A percentile compares a stretch with the other conserved stretches of the same genome.
phyloP scores from a whole-genome alignment of 2,797 vertebrate species.

The Australoheros facetus region DNA sequence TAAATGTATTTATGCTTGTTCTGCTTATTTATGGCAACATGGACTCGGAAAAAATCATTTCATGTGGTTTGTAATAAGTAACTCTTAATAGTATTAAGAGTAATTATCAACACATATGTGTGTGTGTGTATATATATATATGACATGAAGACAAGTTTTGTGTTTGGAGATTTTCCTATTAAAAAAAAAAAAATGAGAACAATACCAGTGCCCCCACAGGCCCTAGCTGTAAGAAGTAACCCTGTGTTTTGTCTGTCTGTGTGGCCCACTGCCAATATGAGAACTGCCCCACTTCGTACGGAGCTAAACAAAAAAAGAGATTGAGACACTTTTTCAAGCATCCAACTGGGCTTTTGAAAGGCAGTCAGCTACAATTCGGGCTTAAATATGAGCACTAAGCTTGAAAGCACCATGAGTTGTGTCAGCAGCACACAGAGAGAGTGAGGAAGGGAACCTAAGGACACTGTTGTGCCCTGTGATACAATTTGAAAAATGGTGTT shows the following conservation, averaged over 20 bases:
- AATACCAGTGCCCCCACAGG: neutral
- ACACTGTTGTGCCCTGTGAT: constrained; percentile 7
- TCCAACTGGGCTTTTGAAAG: constrained; percentile 45
- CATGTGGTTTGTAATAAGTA: neutral
- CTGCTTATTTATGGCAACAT: constrained; percentile 60
- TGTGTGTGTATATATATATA: neutral
- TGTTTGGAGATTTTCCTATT: neutral
- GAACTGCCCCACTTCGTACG: constrained; percentile 23
- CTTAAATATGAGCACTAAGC: constrained; percentile 50
- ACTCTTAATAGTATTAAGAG: constrained; percentile 11
- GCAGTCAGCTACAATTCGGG: constrained; percentile 37
- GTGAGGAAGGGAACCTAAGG: constrained; percentile 22
- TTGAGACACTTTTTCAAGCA: constrained; percentile 31
- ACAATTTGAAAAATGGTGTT: constrained; percentile 34
- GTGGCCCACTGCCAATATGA: neutral
- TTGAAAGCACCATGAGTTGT: constrained; percentile 21
- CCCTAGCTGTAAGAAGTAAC: neutral
- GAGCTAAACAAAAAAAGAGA: constrained; percentile 22
- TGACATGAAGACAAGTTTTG: neutral
- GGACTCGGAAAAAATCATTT: constrained; percentile 1
- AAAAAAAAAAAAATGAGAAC: neutral
- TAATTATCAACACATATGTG: neutral
- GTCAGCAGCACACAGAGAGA: constrained; percentile 24
- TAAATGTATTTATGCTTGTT: constrained; percentile 67
- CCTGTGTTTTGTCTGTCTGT: neutral